Conservation (phyloP, 2,797 vertebrate species). For the Trachurus trachurus region DNA sequence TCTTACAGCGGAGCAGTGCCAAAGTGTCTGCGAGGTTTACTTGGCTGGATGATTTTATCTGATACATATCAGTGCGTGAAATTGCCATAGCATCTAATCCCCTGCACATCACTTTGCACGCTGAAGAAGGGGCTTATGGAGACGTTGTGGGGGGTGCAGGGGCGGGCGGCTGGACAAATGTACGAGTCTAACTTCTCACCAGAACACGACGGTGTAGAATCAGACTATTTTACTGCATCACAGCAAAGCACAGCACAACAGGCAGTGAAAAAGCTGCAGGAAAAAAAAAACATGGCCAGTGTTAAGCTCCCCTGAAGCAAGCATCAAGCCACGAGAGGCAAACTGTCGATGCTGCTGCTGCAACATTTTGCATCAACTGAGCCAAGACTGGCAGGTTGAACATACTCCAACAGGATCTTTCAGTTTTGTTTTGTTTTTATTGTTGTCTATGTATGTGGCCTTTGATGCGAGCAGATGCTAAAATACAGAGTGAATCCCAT, state of each 20-base stretch:
- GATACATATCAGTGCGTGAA: conserved; percentile 2
- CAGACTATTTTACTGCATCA: conserved; percentile 6
- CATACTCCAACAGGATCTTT: conserved; percentile 1
- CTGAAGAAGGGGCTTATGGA: not conserved
- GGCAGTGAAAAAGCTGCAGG: conserved; percentile 6
- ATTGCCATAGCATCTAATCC: not conserved
- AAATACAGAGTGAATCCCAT: conserved; percentile 44
- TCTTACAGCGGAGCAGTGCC: not conserved
- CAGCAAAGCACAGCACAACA: conserved; percentile 10
- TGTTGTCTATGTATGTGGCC: not conserved
- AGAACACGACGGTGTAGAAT: too few species aligned
- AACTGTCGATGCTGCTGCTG: not conserved
- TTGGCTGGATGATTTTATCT: conserved; percentile 14
- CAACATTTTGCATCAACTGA: not conserved
- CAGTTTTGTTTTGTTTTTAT: conserved; percentile 1
- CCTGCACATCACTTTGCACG: conserved; percentile 10
- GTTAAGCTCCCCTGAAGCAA: not conserved
- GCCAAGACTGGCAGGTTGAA: conserved; percentile 3
- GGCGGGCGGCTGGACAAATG: not conserved
- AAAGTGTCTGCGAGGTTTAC: not conserved
- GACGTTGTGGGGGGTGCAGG: too few species aligned
- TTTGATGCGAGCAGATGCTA: conserved; percentile 39
- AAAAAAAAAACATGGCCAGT: not conserved
- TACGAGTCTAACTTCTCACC: conserved; percentile 19
- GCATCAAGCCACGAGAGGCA: not conserved